phyloP scores from a whole-genome alignment of 2,888 invertebrate genomes.

The Eucera pruinosa region DNA sequence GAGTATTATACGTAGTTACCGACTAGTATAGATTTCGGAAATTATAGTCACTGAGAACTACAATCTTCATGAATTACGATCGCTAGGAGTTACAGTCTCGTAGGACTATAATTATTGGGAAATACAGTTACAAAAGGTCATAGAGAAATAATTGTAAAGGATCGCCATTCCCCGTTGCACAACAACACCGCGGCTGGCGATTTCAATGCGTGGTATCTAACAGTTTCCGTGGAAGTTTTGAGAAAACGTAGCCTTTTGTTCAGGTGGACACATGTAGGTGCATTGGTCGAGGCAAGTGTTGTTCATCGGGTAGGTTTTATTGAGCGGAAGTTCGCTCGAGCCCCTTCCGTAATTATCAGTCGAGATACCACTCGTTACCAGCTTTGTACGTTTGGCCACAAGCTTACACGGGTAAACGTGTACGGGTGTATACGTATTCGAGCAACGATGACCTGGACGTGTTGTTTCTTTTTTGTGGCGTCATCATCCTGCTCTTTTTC shows the following conservation, averaged over 20 bases:
- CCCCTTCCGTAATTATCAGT: constrained; percentile 77
- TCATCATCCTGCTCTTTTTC: constrained; percentile 64
- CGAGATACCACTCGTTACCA: constrained; percentile 46
- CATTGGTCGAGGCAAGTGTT: constrained; percentile 23
- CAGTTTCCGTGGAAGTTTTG: constrained; percentile 15
- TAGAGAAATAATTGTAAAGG: no score
- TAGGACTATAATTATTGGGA: no score
- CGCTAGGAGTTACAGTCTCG: no score
- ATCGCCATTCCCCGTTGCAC: background rate
- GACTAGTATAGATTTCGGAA: background rate
- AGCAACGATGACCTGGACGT: constrained; percentile 39
- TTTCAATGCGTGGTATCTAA: constrained; percentile 3
- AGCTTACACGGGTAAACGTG: constrained; percentile 9
- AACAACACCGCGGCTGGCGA: constrained; percentile 4
- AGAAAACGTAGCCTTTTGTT: background rate
- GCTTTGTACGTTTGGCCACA: constrained; percentile 62
- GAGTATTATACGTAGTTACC: no score
- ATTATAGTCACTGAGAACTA: background rate
- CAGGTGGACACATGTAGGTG: background rate
- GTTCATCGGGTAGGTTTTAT: constrained; percentile 56
- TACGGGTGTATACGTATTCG: constrained; percentile 2
- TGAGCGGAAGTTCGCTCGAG: constrained; percentile 77
- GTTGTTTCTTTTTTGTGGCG: constrained; percentile 50
- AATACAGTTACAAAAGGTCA: no score
- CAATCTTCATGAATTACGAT: no score